Base-by-base conservation (phyloP, 2,888 invertebrate genomes). In the Phasia obesa region DNA sequence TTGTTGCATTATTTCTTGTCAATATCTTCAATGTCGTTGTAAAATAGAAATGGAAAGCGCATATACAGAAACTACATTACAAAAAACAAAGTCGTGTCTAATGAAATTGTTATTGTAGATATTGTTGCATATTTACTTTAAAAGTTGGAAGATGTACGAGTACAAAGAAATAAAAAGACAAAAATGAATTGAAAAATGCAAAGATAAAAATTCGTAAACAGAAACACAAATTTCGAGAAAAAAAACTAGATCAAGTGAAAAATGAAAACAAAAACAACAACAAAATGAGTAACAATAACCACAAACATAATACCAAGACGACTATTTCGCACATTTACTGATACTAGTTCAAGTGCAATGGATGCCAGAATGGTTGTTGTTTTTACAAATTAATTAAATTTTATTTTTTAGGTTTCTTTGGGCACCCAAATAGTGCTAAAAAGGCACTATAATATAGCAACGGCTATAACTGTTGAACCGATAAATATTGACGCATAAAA, bases 161-260 rank as follows among this genome's bases (percentile, higher is more conserved):
- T 57, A 69, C 15, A 65, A 60, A 73, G 17, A 67, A 69, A 57
- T 27, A 57, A 71, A 74, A 60, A 65, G 13, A 19, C 21, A 71
- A 35, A 60, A 65, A 71, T 27, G 3, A 70, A 69, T 38, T 31
- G 21, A 65, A 73, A 78, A 74, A 64, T 25, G 35, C 44, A 42
- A 51, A 64, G 27, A 65, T 38, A 73, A 73, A 64, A 51, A 38
- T 44, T 44, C 44, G 23, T 15, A n/a, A n/a, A 74, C 62, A 55
- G 64, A 21, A 74, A 27, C 35, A 49, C 51, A 62, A 38, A 27
- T 44, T 3, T 17, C 4, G 9, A 47, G n/a, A 51, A 64, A 60
- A 51, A 64, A 62, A 77, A 70, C 77, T 77, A 77, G 77, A 77
- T 77, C 77, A 77, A 77, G 77, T 77, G 77, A 77, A 77, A 85